These are phyloP conservation scores for Arnoldichthys spilopterus DNA, from an alignment of 2,797 vertebrate species.

Conservation along the genomic window DNA sequence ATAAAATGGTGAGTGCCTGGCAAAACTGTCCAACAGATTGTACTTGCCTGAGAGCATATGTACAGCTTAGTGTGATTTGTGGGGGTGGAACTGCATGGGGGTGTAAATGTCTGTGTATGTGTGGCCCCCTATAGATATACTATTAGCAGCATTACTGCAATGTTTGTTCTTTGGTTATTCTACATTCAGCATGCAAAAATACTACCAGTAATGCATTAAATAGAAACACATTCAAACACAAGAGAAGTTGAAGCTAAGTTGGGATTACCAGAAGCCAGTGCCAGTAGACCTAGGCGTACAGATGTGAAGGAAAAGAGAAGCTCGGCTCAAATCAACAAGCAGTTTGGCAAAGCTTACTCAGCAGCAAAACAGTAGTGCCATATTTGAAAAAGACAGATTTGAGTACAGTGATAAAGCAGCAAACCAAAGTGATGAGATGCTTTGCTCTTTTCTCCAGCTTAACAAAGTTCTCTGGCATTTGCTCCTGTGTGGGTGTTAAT, in stretches of 20 bases:
- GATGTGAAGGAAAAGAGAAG: no score
- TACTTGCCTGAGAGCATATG: conserved; percentile 23
- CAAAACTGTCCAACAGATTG: conserved; percentile 12
- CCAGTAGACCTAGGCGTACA: no score
- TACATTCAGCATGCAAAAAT: neutral
- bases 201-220: neutral
- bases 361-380: no score
- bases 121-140: neutral
- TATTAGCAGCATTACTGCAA: neutral
- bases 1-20: conserved; percentile 89
- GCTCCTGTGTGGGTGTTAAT: no score
- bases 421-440: no score
- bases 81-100: neutral
- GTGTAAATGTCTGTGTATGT: conserved; percentile 6
- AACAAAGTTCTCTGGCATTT: no score
- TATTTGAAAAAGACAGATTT: no score
- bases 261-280: no score
- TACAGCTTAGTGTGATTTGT: conserved; percentile 19
- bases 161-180: neutral
- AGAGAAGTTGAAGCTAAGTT: neutral
- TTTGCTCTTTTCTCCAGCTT: no score
- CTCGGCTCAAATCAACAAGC: no score
- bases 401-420: no score
- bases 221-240: neutral
- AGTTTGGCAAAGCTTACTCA: no score